Base-by-base conservation (phyloP, 2,113 vertebrate species). In the Triplophysa dalaica region DNA sequence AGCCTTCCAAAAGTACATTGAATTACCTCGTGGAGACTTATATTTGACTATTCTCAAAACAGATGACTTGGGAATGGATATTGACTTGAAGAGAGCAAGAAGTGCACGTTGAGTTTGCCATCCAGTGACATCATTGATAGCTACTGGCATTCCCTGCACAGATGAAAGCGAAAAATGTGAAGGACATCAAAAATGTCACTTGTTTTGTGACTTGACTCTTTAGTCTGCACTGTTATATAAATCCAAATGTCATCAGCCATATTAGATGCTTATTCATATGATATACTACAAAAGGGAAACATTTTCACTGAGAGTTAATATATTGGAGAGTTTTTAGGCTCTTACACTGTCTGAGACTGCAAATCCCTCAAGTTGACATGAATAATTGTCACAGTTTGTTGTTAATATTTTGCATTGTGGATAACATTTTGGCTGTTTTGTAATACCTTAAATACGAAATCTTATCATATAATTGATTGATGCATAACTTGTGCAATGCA, bases 401-500 rank as follows among this genome's bases (percentile, higher is more conserved):
- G 56, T 73, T 19, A 19, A 58, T 58, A 52, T 78, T 50, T 33
- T 29, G 16, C 64, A 41, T 70, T 22, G 7, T 29, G 70, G 66
- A 80, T 64, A 82, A 70, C 64, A 72, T 56, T 80, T 10, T 43
- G 72, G 85, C 77, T 81, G 82, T 84, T 84, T 86, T 52, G 79
- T 85, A 80, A 50, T 70, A 68, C 56, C 82, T 63, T 69, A n/a
- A 29, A 21, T 75, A 81, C 24, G 60, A 64, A 60, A 48, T 63
- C 76, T 48, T 66, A 79, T 73, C 56, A 74, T 33, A 41, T 58
- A 22, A 64, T 58, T 58, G 58, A 66, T 66, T 75, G 48, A 75
- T 65, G 45, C 17, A 48, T 33, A 50, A 73, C 78, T 78, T 17
- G 19, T 22, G 48, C 24, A n/a, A 41, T 73, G n/a, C 26, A 19